phyloP scores from a whole-genome alignment of 2,888 invertebrate species.

The Eudemis profundana region DNA sequence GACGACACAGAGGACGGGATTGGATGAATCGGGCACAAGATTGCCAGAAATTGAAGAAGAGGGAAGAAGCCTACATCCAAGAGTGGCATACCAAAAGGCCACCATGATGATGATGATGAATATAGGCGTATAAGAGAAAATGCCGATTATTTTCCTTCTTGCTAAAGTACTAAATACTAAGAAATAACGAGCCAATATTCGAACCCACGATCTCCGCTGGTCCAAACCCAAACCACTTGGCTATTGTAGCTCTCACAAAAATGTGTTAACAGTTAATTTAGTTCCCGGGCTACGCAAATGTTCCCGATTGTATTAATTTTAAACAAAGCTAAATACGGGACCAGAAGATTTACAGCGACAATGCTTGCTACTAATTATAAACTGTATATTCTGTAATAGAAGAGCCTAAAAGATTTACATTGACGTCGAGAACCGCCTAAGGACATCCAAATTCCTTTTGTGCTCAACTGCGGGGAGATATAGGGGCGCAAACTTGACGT shows the following conservation, averaged over 20 bases:
- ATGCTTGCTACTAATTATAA: slow-evolving; percentile 28
- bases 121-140: too few species aligned
- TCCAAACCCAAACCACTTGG: too few species aligned
- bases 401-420: slow-evolving; percentile 32
- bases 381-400: slow-evolving; percentile 16
- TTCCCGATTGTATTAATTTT: slow-evolving; percentile 21
- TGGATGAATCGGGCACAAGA: too few species aligned
- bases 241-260: slow-evolving; percentile 7
- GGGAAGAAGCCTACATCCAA: too few species aligned
- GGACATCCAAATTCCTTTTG: slow-evolving; percentile 31
- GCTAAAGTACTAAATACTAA: too few species aligned
- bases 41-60: too few species aligned
- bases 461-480: slow-evolving; percentile 24
- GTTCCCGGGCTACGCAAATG: not conserved
- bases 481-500: slow-evolving; percentile 12
- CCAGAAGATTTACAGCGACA: slow-evolving; percentile 24
- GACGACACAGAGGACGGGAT: too few species aligned
- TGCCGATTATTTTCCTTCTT: too few species aligned
- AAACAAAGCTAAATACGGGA: slow-evolving; percentile 25
- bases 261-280: not conserved
- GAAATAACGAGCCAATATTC: too few species aligned
- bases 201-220: too few species aligned
- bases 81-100: too few species aligned
- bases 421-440: slow-evolving; percentile 28
- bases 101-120: too few species aligned